A percentile compares a stretch with the other conserved stretches of the same genome.
Evolutionary conservation across 2,888 invertebrate species (phyloP).

Genomic region (Gerris lacustris): DNA sequence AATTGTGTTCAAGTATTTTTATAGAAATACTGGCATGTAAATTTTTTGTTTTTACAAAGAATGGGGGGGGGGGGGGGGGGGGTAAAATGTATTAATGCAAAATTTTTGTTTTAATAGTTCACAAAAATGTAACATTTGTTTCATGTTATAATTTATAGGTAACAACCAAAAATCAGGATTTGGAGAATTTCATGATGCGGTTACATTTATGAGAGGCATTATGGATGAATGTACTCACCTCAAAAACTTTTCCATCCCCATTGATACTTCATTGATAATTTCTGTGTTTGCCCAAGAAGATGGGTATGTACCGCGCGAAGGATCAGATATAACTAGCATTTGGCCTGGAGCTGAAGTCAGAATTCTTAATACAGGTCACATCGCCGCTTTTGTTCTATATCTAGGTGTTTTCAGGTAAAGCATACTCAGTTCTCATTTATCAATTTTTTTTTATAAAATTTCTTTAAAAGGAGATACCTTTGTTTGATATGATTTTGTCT

Average conservation of each 20-base stretch:
- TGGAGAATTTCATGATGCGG: conserved; percentile 38
- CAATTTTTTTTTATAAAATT: conserved; percentile 5
- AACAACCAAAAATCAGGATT: not conserved
- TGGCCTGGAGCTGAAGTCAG: conserved; percentile 89
- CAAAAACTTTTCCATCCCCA: conserved; percentile 74
- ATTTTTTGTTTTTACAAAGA: no score
- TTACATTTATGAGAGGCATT: conserved; percentile 90
- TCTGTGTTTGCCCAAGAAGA: conserved; percentile 82
- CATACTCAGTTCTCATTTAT: not conserved
- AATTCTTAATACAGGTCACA: conserved; percentile 79
- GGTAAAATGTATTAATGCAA: no score
- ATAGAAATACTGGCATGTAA: no score
- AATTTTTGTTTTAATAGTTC: no score
- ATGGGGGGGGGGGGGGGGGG: no score
- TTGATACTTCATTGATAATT: conserved; percentile 79
- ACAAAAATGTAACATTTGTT: no score
- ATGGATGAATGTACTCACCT: conserved; percentile 99
- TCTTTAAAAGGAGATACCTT: not conserved
- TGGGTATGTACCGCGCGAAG: conserved; percentile 79
- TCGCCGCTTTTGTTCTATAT: conserved; percentile 75
- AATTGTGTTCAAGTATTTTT: no score
- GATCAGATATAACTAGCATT: conserved; percentile 67
- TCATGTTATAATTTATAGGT: no score
- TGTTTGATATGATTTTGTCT: not conserved
- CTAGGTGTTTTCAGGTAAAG: conserved; percentile 73